phyloP scores from a whole-genome alignment of 2,797 vertebrate species.

The Peromyscus melanophrys region DNA sequence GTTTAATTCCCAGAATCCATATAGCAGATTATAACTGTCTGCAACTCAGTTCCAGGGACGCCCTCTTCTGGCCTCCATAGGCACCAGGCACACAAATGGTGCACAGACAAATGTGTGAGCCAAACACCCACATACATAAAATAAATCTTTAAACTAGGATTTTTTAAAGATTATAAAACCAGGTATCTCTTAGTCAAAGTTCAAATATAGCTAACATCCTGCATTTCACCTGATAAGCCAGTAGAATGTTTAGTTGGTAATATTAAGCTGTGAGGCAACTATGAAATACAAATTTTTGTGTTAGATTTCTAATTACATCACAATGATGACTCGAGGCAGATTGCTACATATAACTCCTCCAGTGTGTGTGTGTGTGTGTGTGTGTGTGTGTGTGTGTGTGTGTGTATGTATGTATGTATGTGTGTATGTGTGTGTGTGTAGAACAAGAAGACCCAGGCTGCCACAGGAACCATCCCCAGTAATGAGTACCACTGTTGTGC shows the following conservation, averaged over 20 bases:
- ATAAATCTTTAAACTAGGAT: neutral
- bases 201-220: neutral
- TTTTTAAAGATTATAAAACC: neutral
- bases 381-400: too few species aligned
- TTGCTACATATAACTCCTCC: neutral
- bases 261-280: neutral
- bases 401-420: too few species aligned
- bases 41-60: neutral
- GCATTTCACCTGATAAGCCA: neutral
- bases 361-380: too few species aligned
- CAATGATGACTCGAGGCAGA: neutral
- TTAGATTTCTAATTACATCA: neutral
- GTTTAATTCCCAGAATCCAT: neutral
- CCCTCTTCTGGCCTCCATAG: too few species aligned
- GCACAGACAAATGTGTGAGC: neutral
- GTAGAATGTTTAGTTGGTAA: neutral
- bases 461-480: neutral
- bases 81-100: neutral
- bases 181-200: neutral
- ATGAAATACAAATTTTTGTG: neutral
- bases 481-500: fast-evolving
- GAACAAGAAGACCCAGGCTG: neutral
- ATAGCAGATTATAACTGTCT: neutral
- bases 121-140: neutral
- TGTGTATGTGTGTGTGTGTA: neutral